Conservation (phyloP, 2,888 invertebrate genomes). For the Helicoverpa assulta region DNA sequence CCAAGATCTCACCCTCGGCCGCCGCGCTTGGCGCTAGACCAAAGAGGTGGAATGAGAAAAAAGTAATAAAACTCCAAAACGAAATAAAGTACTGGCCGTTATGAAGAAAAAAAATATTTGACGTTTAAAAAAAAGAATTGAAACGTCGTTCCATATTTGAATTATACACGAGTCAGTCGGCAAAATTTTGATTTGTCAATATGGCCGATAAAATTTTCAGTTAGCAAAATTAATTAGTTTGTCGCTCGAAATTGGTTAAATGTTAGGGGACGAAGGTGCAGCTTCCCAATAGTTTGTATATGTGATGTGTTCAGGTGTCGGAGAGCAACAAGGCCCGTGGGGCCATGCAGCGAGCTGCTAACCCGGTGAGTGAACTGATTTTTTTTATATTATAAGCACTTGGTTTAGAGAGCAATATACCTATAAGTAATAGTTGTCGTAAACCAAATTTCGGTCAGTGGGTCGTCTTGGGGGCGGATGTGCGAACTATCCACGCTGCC, state of each 20-base stretch:
- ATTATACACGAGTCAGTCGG: slow-evolving; percentile 1
- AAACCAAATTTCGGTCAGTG: too few relatives aligned
- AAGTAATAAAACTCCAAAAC: not conserved
- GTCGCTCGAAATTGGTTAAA: slow-evolving; percentile 17
- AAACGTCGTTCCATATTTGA: slow-evolving; percentile 51
- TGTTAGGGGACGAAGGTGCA: slow-evolving; percentile 17
- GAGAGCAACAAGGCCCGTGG: slow-evolving; percentile 71
- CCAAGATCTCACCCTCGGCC: slow-evolving; percentile 19
- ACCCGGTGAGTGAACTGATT: slow-evolving; percentile 64
- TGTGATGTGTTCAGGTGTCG: slow-evolving; percentile 65
- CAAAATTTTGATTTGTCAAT: slow-evolving; percentile 34
- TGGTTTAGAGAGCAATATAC: too few relatives aligned
- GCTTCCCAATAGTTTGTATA: slow-evolving; percentile 31
- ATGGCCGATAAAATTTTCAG: slow-evolving; percentile 37
- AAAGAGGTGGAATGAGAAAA: slow-evolving; percentile 35
- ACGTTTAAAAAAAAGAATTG: slow-evolving; percentile 14
- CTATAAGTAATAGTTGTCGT: too few relatives aligned
- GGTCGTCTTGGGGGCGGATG: too few relatives aligned
- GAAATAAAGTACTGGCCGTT: slow-evolving; percentile 20
- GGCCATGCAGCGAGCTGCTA: slow-evolving; percentile 72
- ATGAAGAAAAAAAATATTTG: slow-evolving; percentile 14
- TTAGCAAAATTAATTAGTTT: slow-evolving; percentile 11
- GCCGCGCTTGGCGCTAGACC: slow-evolving; percentile 43
- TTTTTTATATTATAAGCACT: not conserved
- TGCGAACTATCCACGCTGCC: too few relatives aligned